phyloP scores from a whole-genome alignment of 2,797 vertebrate species.

The Picus viridis region DNA sequence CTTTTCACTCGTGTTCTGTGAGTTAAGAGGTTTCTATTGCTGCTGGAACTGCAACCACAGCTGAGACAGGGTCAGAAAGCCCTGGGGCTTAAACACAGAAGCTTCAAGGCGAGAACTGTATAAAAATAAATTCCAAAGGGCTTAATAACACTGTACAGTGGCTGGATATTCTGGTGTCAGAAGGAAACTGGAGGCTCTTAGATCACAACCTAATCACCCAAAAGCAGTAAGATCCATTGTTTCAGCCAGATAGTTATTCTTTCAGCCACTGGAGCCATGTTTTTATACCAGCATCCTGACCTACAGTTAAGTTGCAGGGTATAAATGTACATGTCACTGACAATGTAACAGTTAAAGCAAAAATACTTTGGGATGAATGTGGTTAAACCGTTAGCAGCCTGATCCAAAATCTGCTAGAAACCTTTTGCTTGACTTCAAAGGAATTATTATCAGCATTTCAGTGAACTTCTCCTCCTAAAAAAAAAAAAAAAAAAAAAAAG shows the following conservation, averaged over 20 bases:
- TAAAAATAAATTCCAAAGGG: slow-evolving; percentile 70
- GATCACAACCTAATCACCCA: slow-evolving; percentile 55
- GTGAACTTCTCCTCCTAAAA: not conserved
- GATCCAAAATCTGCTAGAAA: slow-evolving; percentile 39
- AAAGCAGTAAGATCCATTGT: slow-evolving; percentile 39
- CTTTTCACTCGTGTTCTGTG: not conserved
- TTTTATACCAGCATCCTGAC: not conserved
- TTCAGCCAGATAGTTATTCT: slow-evolving; percentile 32
- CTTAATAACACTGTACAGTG: slow-evolving; percentile 59
- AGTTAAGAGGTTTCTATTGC: slow-evolving; percentile 23
- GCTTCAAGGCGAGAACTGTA: slow-evolving; percentile 48
- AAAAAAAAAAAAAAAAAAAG: not conserved
- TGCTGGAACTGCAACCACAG: not conserved
- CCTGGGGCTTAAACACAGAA: slow-evolving; percentile 56
- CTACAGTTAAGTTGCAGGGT: not conserved
- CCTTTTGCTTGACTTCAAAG: slow-evolving; percentile 29
- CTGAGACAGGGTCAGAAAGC: slow-evolving; percentile 48
- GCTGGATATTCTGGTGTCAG: slow-evolving; percentile 54
- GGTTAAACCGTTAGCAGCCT: not conserved
- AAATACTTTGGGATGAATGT: not conserved
- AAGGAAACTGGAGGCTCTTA: slow-evolving; percentile 49
- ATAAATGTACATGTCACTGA: not conserved
- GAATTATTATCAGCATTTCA: slow-evolving; percentile 8
- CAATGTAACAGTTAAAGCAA: not conserved
- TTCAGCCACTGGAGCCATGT: not conserved